Evolutionary conservation across 2,888 invertebrate genomes (phyloP), one percentile per base, ranked within the genome.

Genomic region (Podabrus alpinus): DNA sequence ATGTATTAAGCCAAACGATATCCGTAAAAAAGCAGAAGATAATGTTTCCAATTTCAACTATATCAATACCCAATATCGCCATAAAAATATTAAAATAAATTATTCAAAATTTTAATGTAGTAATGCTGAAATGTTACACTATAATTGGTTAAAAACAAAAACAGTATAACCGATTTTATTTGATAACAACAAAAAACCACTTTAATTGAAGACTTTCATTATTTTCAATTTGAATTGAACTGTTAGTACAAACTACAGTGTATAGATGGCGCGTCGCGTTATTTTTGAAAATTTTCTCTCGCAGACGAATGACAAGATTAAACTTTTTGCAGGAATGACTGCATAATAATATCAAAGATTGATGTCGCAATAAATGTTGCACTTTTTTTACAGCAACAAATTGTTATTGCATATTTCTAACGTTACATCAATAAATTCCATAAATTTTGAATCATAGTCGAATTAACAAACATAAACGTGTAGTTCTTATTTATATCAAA

Each of bases 1-100:
- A 15, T 45, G 64, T 21, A 60, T 72, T 72, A 16, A 15, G 11
- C 11, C 29, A 71, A 66, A 29, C 71, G 66, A 71, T 71, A 29
- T 64, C 62, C 62, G 62, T 64, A 64, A 64, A 64, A 64, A 64
- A 19, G 21, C 45, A 45, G 1, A 45, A 45, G 45, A 45, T 45
- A 45, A 45, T 45, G n/a, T 45, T 45, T 45, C 45, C 45, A 45
- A 45, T 45, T n/a, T n/a, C 9, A 45, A 45, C 1, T 45, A n/a
- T 45, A n/a, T 45, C 45, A 45, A 45, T 45, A 11, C 1, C 45
- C 45, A n/a, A 45, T n/a, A 29, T n/a, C n/a, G 5, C n/a, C 29
- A 45, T n/a, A 45, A 45, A 45, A n/a, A 29, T 29, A 13, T 13
- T 29, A 29, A 45, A 45, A n/a, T 45, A 1, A n/a, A 7, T 45